A percentile compares a stretch with the other conserved stretches of the same genome.
Conservation (phyloP, 2,888 invertebrate genomes). For the Nomada fucata region DNA sequence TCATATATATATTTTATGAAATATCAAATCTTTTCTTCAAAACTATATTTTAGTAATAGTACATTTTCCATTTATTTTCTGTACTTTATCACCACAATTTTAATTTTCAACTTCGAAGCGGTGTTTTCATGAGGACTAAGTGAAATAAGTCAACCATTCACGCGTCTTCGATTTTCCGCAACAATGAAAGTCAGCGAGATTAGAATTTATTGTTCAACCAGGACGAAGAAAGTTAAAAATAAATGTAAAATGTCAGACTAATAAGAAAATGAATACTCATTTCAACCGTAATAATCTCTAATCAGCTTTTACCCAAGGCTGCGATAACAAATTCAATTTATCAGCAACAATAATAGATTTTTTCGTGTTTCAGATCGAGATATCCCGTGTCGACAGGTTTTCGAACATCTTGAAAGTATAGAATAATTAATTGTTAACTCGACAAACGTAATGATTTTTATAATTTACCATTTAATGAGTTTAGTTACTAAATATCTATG, state of each 20-base stretch:
- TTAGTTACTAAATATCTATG: not conserved
- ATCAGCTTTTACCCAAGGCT: not conserved
- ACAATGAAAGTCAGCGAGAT: not conserved
- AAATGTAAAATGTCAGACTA: not conserved
- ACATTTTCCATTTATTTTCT: not conserved
- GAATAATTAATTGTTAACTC: not conserved
- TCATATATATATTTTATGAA: not conserved
- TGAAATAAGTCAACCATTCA: constrained; percentile 24
- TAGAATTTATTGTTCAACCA: not conserved
- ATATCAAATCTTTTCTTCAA: not conserved
- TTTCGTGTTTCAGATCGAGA: not conserved
- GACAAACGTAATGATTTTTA: not conserved
- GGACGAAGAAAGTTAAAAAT: constrained; percentile 2
- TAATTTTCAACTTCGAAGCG: not conserved
- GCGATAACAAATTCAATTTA: constrained; percentile 41
- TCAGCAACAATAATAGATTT: constrained; percentile 32
- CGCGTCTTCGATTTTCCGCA: not conserved
- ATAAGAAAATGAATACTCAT: constrained; percentile 17
- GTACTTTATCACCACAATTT: not conserved
- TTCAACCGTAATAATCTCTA: constrained; percentile 13
- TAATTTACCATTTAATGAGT: not conserved
- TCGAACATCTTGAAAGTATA: not conserved
- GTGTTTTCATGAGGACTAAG: constrained; percentile 2
- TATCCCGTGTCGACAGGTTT: constrained; percentile 17
- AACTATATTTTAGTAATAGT: not conserved